These are phyloP conservation scores for Characodon lateralis DNA, from an alignment of 2,797 vertebrate species.

Conservation along the genomic window DNA sequence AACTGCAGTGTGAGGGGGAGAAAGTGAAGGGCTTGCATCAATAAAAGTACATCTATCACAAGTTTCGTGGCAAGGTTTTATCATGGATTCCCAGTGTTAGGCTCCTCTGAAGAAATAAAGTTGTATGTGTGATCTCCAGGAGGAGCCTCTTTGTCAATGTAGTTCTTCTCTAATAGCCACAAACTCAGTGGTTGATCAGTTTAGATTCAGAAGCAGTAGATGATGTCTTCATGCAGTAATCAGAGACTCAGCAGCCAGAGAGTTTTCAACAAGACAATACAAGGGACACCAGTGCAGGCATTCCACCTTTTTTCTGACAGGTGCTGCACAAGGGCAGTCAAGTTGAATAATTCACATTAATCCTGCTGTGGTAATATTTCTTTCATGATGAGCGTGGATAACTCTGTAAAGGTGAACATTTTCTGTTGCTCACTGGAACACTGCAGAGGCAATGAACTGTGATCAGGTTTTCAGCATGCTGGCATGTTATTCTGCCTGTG, in stretches of 20 bases:
- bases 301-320: background rate
- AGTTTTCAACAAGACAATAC: background rate
- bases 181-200: background rate
- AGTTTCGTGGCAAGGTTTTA: background rate
- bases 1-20: background rate
- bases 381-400: conserved; percentile 4
- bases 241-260: conserved; percentile 8
- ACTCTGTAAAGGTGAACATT: conserved; percentile 30
- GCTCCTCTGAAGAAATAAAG: background rate
- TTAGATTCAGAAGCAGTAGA: background rate
- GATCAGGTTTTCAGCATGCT: conserved; percentile 1
- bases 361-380: conserved; percentile 23
- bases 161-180: background rate
- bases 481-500: background rate
- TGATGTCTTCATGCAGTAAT: conserved; percentile 10
- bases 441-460: background rate
- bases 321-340: conserved; percentile 4
- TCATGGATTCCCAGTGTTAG: background rate
- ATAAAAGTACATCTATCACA: conserved; percentile 1
- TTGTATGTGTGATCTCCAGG: background rate
- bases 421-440: conserved; percentile 14
- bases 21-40: background rate
- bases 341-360: conserved; percentile 38
- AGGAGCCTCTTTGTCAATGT: background rate
- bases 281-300: background rate